Conservation (phyloP, 1,140 invertebrate species). For the Diabrotica undecimpunctata region DNA sequence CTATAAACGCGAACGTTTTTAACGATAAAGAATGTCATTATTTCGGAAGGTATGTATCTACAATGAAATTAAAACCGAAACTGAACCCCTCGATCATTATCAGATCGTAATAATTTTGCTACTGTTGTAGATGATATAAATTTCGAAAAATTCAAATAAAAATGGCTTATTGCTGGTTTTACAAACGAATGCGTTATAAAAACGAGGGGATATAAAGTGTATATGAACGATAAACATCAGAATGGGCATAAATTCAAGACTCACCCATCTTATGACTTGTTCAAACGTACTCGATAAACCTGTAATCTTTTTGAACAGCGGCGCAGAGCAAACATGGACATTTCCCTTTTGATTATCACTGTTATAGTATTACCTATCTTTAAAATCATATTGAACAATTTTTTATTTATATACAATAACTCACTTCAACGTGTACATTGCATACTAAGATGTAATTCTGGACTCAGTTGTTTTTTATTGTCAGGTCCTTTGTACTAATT, state of each 20-base stretch:
- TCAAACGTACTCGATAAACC: not conserved
- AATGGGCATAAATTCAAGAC: slow-evolving; percentile 2
- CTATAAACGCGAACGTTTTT: too few relatives aligned
- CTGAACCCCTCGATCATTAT: not conserved
- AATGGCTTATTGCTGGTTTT: not conserved
- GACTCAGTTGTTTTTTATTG: too few relatives aligned
- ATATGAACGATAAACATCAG: slow-evolving; percentile 2
- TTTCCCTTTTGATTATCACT: too few relatives aligned
- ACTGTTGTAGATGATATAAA: not conserved
- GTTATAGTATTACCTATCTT: too few relatives aligned
- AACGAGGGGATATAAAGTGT: not conserved
- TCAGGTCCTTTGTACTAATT: too few relatives aligned
- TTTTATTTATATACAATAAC: too few relatives aligned
- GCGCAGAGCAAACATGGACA: too few relatives aligned
- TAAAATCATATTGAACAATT: too few relatives aligned
- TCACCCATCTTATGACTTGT: slow-evolving; percentile 1
- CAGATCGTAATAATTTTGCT: slow-evolving; percentile 1
- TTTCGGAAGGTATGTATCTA: not conserved
- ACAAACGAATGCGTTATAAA: not conserved
- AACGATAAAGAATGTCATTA: too few relatives aligned
- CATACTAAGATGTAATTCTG: too few relatives aligned
- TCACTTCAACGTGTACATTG: too few relatives aligned
- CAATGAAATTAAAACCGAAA: not conserved
- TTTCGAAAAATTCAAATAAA: slow-evolving; percentile 1
- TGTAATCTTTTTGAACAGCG: not conserved